Percentiles rank a stretch among this genome's conserved stretches.
Conservation (phyloP, 1,140 invertebrate species). For the Orchesella cincta region DNA sequence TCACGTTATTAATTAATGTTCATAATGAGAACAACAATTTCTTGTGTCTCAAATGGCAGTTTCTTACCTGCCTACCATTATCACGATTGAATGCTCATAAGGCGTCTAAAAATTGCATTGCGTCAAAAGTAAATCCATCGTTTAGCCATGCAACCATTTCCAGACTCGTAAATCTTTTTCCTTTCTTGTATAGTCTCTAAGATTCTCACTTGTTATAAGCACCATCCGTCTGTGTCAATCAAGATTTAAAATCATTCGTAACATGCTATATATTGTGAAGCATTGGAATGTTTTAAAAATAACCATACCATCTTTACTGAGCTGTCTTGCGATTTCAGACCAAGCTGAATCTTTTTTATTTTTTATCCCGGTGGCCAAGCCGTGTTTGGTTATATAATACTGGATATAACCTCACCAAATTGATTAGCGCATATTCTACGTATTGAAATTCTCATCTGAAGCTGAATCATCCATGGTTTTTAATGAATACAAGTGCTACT, state of each 20-base stretch:
- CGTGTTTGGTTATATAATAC: neutral
- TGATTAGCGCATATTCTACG: neutral
- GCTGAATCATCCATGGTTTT: slow-evolving; percentile 1
- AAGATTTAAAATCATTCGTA: neutral
- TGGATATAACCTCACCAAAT: neutral
- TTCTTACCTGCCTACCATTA: too few species aligned
- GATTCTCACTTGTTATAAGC: slow-evolving; percentile 15
- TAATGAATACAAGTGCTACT: too few species aligned
- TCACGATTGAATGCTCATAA: slow-evolving; percentile 1
- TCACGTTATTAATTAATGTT: too few species aligned
- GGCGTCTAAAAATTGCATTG: neutral
- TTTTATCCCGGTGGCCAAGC: neutral
- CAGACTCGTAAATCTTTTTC: slow-evolving; percentile 10
- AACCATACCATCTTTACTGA: neutral
- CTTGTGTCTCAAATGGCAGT: too few species aligned
- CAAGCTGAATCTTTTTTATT: neutral
- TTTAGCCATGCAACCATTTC: neutral
- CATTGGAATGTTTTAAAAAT: neutral
- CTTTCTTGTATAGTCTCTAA: slow-evolving; percentile 12
- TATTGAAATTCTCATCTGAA: neutral
- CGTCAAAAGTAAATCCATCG: slow-evolving; percentile 9
- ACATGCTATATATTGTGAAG: neutral
- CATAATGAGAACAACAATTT: too few species aligned
- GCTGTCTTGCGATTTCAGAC: neutral
- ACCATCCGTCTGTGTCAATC: neutral